Base-by-base conservation (phyloP, 1,140 invertebrate species). In the Saccostrea glomerata region DNA sequence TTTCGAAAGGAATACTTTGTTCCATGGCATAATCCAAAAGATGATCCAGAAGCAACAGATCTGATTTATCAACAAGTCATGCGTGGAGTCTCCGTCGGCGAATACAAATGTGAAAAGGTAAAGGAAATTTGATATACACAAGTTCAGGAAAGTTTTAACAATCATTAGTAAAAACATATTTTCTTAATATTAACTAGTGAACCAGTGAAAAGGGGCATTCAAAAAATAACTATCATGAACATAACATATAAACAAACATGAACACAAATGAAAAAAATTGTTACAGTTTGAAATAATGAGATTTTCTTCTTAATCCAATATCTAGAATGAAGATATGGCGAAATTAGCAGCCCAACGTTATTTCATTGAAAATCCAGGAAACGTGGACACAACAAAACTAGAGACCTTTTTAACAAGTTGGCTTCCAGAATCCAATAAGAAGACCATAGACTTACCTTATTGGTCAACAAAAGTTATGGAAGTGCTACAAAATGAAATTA, bases 1-100 rank as follows among this genome's bases (percentile, higher is more conserved):
- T 94, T 94, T 89, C 89, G 94, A 84, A 92, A 92, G 84, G 94
- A 95, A 88, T 92, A 92, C 84, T 95, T 95, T 87, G 91, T 92
- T 13, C 93, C 94, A 0, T 94, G 94, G 94, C 90, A 93, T 40
- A 90, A 91, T 84, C 83, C 91, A 0, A 89, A 89, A 47, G 30
- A 85, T 0, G 94, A 94, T 82, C 58, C 77, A 12, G 87, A 91
- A 20, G 90, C 91, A 7, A 92, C 92, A n/a, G 92, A 94, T 82
- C 87, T 95, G 25, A 92, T 93, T 11, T 94, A 94, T 86, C 90
- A 92, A 82, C 94, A 95, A 86, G 90, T 95, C 23, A 93, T 92
- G 91, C 82, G 93, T 30, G 94, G 94, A 1, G 90, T 94, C 23
- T 91, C 92, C 13, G 89, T 93, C 3, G 92, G 91, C 2, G 94